A percentile compares a stretch with the other conserved stretches of the same genome.
Evolutionary conservation across 1,140 invertebrate genomes (phyloP).

Genomic region (Scylla paramamosain): DNA sequence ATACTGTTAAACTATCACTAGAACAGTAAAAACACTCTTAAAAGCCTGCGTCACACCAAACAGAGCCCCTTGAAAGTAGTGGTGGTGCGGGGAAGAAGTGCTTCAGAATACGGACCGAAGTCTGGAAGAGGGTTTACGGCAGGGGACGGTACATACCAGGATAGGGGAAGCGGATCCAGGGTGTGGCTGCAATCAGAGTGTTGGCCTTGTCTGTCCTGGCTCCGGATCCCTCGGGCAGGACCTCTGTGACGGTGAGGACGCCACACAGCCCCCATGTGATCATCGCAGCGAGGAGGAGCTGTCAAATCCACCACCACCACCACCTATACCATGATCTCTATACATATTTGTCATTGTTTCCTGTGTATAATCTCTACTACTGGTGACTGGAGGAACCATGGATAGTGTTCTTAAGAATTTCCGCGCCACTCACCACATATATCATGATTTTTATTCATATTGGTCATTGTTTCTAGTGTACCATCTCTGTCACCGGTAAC

Average conservation of each 20-base stretch:
- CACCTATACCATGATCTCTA: no score
- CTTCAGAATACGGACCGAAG: no score
- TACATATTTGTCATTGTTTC: no score
- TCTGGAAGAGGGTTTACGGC: no score
- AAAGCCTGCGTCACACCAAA: no score
- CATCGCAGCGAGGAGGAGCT: not conserved
- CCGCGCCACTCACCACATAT: not conserved
- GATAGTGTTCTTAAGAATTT: not conserved
- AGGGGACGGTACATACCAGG: not conserved
- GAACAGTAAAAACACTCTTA: not conserved
- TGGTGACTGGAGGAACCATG: no score
- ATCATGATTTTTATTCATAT: not conserved
- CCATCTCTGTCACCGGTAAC: no score
- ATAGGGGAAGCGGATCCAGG: conserved; percentile 34
- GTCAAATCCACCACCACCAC: not conserved
- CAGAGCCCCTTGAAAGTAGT: not conserved
- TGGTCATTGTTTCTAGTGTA: no score
- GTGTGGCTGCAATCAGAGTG: not conserved
- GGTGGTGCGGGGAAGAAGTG: not conserved
- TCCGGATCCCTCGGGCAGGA: not conserved
- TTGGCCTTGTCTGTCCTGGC: conserved; percentile 10
- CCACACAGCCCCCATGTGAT: conserved; percentile 10
- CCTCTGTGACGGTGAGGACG: not conserved
- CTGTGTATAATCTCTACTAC: no score
- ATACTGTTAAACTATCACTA: not conserved